A percentile compares a stretch with the other conserved stretches of the same genome.
Evolutionary conservation across 1,140 invertebrate species (phyloP).

Genomic region (Holcopasites calliopsidis): DNA sequence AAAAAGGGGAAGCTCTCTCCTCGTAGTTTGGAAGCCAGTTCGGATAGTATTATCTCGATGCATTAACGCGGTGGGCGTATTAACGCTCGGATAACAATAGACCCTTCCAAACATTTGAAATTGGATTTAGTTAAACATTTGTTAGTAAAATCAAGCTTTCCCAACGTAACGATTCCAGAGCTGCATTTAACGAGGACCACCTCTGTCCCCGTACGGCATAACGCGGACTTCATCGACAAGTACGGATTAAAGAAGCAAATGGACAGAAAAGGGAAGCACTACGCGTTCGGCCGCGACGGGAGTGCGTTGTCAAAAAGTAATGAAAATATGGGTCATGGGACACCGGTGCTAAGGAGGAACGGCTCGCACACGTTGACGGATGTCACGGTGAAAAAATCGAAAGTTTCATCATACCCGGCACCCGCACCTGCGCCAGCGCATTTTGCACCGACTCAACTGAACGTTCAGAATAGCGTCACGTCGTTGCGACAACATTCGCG

Average conservation of each 20-base stretch:
- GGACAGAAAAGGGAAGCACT: constrained; percentile 41
- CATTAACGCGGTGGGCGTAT: no score
- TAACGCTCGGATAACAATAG: no score
- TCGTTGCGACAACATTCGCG: constrained; percentile 23
- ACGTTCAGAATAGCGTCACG: constrained; percentile 43
- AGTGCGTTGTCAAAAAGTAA: constrained; percentile 19
- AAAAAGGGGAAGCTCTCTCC: not conserved
- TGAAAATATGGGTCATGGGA: constrained; percentile 34
- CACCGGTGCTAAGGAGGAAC: constrained; percentile 47
- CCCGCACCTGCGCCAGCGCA: constrained; percentile 60
- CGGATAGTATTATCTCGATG: no score
- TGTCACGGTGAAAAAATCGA: constrained; percentile 46
- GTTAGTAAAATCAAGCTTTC: not conserved
- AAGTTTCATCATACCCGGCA: constrained; percentile 50
- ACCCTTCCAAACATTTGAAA: no score
- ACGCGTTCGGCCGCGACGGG: constrained; percentile 19
- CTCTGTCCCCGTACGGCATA: constrained; percentile 11
- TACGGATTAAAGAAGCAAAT: constrained; percentile 38
- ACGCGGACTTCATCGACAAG: constrained; percentile 35
- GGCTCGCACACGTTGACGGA: constrained; percentile 42
- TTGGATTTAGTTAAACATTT: no score
- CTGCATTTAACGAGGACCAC: constrained; percentile 50
- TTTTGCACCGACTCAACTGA: constrained; percentile 54
- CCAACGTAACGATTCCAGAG: constrained; percentile 49
- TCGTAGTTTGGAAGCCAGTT: no score